phyloP scores from a whole-genome alignment of 2,113 vertebrate genomes.

The Sphyrna mokarran region DNA sequence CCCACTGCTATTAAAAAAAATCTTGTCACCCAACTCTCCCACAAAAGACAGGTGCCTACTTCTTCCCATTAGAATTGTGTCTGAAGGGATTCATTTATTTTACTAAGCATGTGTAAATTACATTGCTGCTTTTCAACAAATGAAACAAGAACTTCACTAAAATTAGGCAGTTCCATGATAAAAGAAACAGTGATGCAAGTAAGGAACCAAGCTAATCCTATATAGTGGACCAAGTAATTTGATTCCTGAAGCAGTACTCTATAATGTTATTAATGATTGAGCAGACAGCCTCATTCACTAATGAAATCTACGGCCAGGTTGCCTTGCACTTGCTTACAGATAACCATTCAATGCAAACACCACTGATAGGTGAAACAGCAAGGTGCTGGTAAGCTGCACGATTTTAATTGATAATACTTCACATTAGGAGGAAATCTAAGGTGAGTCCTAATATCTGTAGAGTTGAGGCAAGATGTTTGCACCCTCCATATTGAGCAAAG shows the following conservation, averaged over 20 bases:
- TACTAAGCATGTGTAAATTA: neutral
- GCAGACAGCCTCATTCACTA: neutral
- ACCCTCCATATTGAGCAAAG: neutral
- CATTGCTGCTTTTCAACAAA: neutral
- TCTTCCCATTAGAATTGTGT: neutral
- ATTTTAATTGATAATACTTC: neutral
- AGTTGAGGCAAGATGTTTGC: neutral
- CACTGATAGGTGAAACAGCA: neutral
- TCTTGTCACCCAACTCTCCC: neutral
- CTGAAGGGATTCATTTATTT: neutral
- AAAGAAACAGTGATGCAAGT: neutral
- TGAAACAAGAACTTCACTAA: neutral
- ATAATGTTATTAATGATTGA: neutral
- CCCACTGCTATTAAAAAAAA: neutral
- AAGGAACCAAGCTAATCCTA: neutral
- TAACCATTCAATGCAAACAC: neutral
- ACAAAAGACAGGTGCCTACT: neutral
- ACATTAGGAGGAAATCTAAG: neutral
- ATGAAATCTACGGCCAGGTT: neutral
- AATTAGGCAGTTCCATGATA: neutral
- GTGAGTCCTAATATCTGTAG: neutral
- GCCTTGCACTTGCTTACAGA: neutral
- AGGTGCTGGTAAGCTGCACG: neutral
- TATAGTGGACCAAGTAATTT: neutral
- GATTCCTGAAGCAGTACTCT: neutral